phyloP scores from a whole-genome alignment of 2,113 vertebrate species.

The Propithecus coquereli region DNA sequence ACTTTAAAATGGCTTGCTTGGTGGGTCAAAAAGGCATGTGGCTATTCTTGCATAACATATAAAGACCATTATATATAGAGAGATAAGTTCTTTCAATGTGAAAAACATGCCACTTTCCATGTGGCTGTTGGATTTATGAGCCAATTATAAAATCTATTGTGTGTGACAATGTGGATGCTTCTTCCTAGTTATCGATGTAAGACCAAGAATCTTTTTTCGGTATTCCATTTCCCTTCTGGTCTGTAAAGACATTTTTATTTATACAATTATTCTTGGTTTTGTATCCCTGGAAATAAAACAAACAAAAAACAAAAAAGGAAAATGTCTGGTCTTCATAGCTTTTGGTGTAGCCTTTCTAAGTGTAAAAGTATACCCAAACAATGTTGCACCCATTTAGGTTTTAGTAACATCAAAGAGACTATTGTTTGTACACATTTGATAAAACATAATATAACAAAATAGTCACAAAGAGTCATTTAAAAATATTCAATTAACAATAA shows the following conservation, averaged over 20 bases:
- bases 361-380: not conserved
- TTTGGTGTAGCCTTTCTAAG: not conserved
- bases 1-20: conserved; percentile 28
- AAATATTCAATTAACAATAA: not conserved
- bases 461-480: not conserved
- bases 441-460: not conserved
- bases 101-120: not conserved
- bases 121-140: conserved; percentile 25
- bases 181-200: not conserved
- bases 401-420: not conserved
- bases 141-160: not conserved
- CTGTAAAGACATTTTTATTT: not conserved
- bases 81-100: not conserved
- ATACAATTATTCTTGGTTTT: not conserved
- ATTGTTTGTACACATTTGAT: not conserved
- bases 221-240: not conserved
- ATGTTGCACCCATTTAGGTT: not conserved
- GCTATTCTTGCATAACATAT: conserved; percentile 14
- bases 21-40: not conserved
- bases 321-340: not conserved
- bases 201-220: not conserved
- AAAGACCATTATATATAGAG: not conserved
- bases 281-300: not conserved
- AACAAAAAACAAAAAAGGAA: not conserved
- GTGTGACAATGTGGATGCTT: not conserved